Percentiles rank a stretch among this genome's conserved stretches.
Conservation (phyloP, 2,888 invertebrate genomes). For the Chaitophorus viminalis region DNA sequence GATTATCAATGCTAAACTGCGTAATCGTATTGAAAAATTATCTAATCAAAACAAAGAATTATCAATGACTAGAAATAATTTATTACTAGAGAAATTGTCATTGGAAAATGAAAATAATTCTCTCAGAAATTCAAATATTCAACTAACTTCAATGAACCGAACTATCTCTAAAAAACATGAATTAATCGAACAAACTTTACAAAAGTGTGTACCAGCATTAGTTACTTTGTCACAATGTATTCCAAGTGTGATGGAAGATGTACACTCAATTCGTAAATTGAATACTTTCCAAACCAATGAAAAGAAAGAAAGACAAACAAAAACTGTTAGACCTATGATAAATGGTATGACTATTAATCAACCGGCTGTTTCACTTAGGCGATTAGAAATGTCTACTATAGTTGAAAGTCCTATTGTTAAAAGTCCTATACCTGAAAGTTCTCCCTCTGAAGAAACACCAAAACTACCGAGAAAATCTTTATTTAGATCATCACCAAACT, state of each 20-base stretch:
- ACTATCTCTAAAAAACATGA: background rate
- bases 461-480: background rate
- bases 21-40: background rate
- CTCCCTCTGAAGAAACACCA: slow-evolving; percentile 20
- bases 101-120: slow-evolving; percentile 28
- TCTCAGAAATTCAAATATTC: slow-evolving; percentile 31
- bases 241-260: slow-evolving; percentile 17
- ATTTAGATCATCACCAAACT: background rate
- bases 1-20: background rate
- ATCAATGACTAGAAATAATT: slow-evolving; percentile 20
- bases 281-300: background rate
- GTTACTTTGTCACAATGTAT: slow-evolving; percentile 44
- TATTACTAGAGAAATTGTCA: slow-evolving; percentile 4
- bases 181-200: slow-evolving; percentile 24
- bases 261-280: slow-evolving; percentile 17
- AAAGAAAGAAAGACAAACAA: slow-evolving; percentile 19
- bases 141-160: background rate
- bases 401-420: slow-evolving; percentile 16
- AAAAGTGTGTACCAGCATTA: slow-evolving; percentile 40
- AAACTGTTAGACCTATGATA: slow-evolving; percentile 20
- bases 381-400: slow-evolving; percentile 29
- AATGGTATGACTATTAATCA: background rate
- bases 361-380: background rate
- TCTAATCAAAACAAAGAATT: slow-evolving; percentile 35
- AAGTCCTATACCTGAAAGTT: slow-evolving; percentile 30